Conservation (phyloP, 2,113 vertebrate genomes). For the Calypte anna region DNA sequence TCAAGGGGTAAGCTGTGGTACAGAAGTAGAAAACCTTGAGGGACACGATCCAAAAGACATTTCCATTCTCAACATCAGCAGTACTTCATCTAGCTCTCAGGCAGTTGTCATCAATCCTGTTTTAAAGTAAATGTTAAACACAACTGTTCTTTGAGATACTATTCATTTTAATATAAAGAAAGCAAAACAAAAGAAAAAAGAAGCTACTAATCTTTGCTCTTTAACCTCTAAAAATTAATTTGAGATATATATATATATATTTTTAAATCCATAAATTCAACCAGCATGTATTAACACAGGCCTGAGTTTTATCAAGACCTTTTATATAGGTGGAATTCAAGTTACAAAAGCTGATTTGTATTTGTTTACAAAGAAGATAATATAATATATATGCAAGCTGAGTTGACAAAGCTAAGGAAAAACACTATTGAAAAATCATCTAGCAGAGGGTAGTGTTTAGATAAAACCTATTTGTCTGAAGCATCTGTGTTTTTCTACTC, state of each 20-base stretch:
- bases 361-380: background rate
- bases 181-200: background rate
- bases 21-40: constrained; percentile 46
- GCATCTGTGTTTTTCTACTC: background rate
- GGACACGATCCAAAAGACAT: background rate
- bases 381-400: background rate
- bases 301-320: background rate
- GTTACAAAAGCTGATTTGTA: background rate
- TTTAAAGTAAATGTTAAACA: background rate
- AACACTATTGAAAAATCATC: background rate
- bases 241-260: background rate
- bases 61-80: background rate
- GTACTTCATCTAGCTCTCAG: background rate
- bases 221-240: background rate
- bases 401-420: background rate
- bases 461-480: background rate
- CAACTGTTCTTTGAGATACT: background rate
- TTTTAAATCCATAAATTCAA: background rate
- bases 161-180: background rate
- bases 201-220: background rate
- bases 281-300: background rate
- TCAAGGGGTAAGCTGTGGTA: constrained; percentile 5
- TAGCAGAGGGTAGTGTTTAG: background rate
- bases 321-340: background rate
- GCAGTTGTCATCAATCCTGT: background rate